Evolutionary conservation across 1,140 invertebrate species (phyloP), one percentile per base, ranked within the genome.

Genomic region (Probaryconus sp.): DNA sequence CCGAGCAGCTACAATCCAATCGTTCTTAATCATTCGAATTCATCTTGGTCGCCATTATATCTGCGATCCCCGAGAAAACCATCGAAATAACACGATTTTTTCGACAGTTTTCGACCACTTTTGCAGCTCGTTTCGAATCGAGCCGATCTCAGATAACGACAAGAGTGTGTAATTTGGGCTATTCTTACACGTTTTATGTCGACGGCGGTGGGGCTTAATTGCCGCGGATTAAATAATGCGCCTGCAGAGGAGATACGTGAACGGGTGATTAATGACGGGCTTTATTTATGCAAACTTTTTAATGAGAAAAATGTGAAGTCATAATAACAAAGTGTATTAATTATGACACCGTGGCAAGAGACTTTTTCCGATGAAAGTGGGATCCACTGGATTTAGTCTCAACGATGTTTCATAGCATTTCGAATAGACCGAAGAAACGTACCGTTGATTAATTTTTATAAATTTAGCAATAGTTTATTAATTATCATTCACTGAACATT

Each of bases 11-110:
- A 82, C 81, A 84, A 84, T 86, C 83, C 83, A 83, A 85, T 86
- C 82, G 83, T 77, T 85, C 79, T 85, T 84, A 84, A 84, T 86
- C 84, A 86, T 80, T 85, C 76, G 78, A 81, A 86, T 86, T 82
- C 81, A 85, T 84, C 81, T 84, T 67, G 68, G 55, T 61, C 33
- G 72, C 75, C 75, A 77, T 77, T 65, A 72, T 64, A 48, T 70
- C 68, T 69, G 42, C 67, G 51, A 55, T 61, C 58, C 58, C 43
- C 55, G 55, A 42, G 58, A 60, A 69, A 61, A 70, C 40, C 40
- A 20, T 65, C 35, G 45, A 60, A 69, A 72, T 64, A 35, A 30
- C 48, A 40, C 38, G 43, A 48, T 16, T 56, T 43, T 64, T 72
- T 50, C 48, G 48, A 45, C 48, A 48, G 56, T 74, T 74, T 63